phyloP scores from a whole-genome alignment of 2,888 invertebrate species.

The Tridacna gigas region DNA sequence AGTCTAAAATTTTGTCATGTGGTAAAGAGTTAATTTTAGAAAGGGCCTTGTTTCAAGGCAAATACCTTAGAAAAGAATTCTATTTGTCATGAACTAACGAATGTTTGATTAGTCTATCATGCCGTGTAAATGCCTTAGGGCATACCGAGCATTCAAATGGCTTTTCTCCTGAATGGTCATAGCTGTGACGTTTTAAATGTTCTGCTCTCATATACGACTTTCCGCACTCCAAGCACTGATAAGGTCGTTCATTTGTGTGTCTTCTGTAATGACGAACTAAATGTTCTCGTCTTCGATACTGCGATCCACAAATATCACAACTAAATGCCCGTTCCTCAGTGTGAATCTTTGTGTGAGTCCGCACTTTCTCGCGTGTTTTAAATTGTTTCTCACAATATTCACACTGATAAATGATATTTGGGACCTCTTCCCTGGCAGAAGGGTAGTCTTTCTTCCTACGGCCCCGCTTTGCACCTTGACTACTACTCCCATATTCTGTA shows the following conservation, averaged over 20 bases:
- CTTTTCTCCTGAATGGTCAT: slow-evolving; percentile 67
- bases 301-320: slow-evolving; percentile 67
- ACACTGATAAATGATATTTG: slow-evolving; percentile 64
- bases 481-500: slow-evolving; percentile 44
- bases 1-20: too few species aligned
- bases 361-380: slow-evolving; percentile 59
- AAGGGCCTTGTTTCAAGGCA: too few species aligned
- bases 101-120: slow-evolving; percentile 70
- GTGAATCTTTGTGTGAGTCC: slow-evolving; percentile 61
- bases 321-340: slow-evolving; percentile 63
- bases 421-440: slow-evolving; percentile 19
- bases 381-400: slow-evolving; percentile 67
- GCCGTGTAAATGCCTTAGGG: slow-evolving; percentile 63
- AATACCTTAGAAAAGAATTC: too few species aligned
- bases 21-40: too few species aligned
- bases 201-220: slow-evolving; percentile 68
- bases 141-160: slow-evolving; percentile 68
- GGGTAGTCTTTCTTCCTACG: slow-evolving; percentile 40
- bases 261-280: slow-evolving; percentile 66
- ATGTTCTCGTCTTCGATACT: slow-evolving; percentile 67
- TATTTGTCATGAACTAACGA: slow-evolving; percentile 66
- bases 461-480: slow-evolving; percentile 31
- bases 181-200: slow-evolving; percentile 70
- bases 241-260: slow-evolving; percentile 66
- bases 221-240: slow-evolving; percentile 63